Evolutionary conservation across 2,797 vertebrate genomes (phyloP).

Genomic region (Labeo calbasu): DNA sequence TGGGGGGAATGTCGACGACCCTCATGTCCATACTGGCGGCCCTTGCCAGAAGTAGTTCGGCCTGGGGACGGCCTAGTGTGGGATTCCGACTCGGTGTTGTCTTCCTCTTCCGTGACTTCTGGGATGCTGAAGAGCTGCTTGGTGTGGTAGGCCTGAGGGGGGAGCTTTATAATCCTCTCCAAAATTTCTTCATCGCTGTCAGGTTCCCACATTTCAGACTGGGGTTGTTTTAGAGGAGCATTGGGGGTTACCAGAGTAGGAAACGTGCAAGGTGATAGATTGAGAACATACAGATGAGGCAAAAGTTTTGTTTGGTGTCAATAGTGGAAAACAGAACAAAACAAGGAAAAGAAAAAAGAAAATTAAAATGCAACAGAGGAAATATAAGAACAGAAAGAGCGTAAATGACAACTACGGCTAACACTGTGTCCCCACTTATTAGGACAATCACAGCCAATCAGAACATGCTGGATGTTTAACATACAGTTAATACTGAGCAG

Average conservation of each 20-base stretch:
- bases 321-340: slow-evolving; percentile 54
- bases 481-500: neutral
- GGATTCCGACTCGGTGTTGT: slow-evolving; percentile 69
- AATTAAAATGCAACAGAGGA: slow-evolving; percentile 59
- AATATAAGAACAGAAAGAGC: slow-evolving; percentile 52
- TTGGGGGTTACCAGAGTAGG: neutral
- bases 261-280: slow-evolving; percentile 32
- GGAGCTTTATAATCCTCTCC: slow-evolving; percentile 90
- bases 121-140: slow-evolving; percentile 93
- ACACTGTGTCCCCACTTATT: neutral
- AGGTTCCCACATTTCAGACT: slow-evolving; percentile 81
- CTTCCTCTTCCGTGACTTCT: slow-evolving; percentile 91
- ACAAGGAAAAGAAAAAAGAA: slow-evolving; percentile 51
- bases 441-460: neutral
- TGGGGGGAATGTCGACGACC: slow-evolving; percentile 48
- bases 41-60: slow-evolving; percentile 11
- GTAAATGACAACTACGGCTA: slow-evolving; percentile 26
- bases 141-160: slow-evolving; percentile 79
- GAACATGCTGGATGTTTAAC: neutral
- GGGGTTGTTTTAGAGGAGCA: slow-evolving; percentile 40
- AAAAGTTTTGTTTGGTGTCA: slow-evolving; percentile 62
- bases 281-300: neutral
- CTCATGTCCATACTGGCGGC: slow-evolving; percentile 54
- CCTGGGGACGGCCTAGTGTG: slow-evolving; percentile 23
- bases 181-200: slow-evolving; percentile 94